phyloP scores from a whole-genome alignment of 2,797 vertebrate genomes.

The Orientallactaga sibirica region DNA sequence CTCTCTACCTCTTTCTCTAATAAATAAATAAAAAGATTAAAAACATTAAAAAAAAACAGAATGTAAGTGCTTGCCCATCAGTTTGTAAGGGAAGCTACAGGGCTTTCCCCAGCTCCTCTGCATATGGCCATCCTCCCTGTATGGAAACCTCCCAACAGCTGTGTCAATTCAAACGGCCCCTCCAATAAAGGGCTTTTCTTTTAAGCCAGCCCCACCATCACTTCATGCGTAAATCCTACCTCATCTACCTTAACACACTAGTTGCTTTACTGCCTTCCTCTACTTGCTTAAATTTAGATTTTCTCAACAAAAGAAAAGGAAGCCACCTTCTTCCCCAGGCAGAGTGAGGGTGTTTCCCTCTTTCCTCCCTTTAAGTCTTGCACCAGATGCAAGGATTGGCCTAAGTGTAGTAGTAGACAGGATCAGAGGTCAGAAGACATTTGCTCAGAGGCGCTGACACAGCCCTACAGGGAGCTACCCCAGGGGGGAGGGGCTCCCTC shows the following conservation, averaged over 20 bases:
- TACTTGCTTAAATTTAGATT: background rate
- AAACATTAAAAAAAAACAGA: background rate
- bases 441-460: background rate
- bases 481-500: accelerated
- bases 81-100: too few species aligned
- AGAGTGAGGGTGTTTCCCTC: background rate
- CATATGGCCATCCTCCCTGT: accelerated
- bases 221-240: background rate
- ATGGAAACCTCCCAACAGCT: background rate
- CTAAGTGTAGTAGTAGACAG: too few species aligned
- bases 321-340: background rate
- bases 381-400: background rate
- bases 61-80: too few species aligned
- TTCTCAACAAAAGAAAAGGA: background rate
- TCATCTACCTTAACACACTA: background rate
- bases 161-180: background rate
- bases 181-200: background rate
- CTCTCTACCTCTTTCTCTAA: too few species aligned
- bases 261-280: too few species aligned
- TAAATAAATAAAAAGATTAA: too few species aligned
- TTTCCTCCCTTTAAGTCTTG: background rate
- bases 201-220: background rate
- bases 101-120: background rate
- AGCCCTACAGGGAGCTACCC: background rate
- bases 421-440: background rate